Base-by-base conservation (phyloP, 1,140 invertebrate genomes). In the Diabrotica undecimpunctata region DNA sequence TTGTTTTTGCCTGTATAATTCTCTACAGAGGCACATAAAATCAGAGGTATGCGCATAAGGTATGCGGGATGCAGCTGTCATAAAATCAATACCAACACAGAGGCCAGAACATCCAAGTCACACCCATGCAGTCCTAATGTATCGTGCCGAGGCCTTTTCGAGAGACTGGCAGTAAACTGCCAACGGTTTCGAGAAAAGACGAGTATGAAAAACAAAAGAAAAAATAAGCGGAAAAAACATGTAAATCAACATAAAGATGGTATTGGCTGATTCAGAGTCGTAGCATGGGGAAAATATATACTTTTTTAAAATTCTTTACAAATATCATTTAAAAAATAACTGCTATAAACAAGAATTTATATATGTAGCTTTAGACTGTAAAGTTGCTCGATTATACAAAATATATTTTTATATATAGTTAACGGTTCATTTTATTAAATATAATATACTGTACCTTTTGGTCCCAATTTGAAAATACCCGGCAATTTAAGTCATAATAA, bases 41-140 rank as follows among this genome's bases (percentile, higher is more conserved):
- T 46, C n/a, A 46, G n/a, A 46, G 41, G 41, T 46, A 46, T 46
- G 41, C 41, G 41, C 41, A 46, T 10, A 46, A 46, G 41, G 41
- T 46, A 46, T 46, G 41, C 41, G 41, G n/a, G 41, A 46, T 46
- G 41, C 41, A 46, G 41, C n/a, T 46, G 41, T 46, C 41, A 46
- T 46, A 46, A 46, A 46, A 46, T 46, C 41, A 46, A 46, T 46
- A 46, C 41, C 41, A 46, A 46, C 41, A 46, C 41, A 46, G 41
- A 46, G n/a, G 41, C n/a, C 8, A 46, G 41, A n/a, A n/a, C 41
- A 46, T 46, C 41, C 41, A 46, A 46, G 41, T 46, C 41, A 46
- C 41, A 46, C 41, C 41, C 41, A 46, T 46, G n/a, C 41, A 46
- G n/a, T 46, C 41, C 41, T 46, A 46, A 46, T 46, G n/a, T n/a